A percentile compares a stretch with the other conserved stretches of the same genome.
Conservation (phyloP, 1,140 invertebrate species). For the Achroia grisella region DNA sequence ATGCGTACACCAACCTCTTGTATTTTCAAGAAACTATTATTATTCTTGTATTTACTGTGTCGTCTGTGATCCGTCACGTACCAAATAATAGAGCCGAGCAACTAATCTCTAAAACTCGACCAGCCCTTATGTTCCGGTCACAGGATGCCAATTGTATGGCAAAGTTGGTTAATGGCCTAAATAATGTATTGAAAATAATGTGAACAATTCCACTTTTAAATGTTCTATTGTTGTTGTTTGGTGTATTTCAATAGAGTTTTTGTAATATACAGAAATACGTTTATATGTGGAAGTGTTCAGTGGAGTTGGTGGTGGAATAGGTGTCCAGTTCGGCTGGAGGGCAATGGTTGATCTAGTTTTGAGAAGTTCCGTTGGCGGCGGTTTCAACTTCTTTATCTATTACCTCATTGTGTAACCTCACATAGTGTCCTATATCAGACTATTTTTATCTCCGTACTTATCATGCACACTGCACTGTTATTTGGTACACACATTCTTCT, state of each 20-base stretch:
- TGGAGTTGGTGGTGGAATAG: too few species aligned
- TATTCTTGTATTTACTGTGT: slow-evolving; percentile 9
- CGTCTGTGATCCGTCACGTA: slow-evolving; percentile 33
- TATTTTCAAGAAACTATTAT: slow-evolving; percentile 20
- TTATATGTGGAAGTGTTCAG: too few species aligned
- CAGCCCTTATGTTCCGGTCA: too few species aligned
- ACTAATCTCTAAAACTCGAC: not conserved
- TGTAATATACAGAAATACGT: too few species aligned
- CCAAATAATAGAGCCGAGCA: slow-evolving; percentile 60
- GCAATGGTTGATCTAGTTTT: not conserved
- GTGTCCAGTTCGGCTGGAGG: not conserved
- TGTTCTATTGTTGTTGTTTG: too few species aligned
- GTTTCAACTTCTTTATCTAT: slow-evolving; percentile 44
- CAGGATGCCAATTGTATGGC: too few species aligned
- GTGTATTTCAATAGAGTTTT: too few species aligned
- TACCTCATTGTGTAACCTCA: slow-evolving; percentile 66
- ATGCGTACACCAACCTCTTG: slow-evolving; percentile 27
- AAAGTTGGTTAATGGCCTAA: too few species aligned
- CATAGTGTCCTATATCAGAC: slow-evolving; percentile 37
- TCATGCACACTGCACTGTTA: slow-evolving; percentile 64
- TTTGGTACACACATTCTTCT: slow-evolving; percentile 64
- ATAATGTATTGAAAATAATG: not conserved
- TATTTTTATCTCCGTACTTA: slow-evolving; percentile 64
- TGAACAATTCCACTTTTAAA: too few species aligned
- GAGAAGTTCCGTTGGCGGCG: slow-evolving; percentile 11